Evolutionary conservation across 1,140 invertebrate genomes (phyloP).

Genomic region (Pachypsylla venusta): DNA sequence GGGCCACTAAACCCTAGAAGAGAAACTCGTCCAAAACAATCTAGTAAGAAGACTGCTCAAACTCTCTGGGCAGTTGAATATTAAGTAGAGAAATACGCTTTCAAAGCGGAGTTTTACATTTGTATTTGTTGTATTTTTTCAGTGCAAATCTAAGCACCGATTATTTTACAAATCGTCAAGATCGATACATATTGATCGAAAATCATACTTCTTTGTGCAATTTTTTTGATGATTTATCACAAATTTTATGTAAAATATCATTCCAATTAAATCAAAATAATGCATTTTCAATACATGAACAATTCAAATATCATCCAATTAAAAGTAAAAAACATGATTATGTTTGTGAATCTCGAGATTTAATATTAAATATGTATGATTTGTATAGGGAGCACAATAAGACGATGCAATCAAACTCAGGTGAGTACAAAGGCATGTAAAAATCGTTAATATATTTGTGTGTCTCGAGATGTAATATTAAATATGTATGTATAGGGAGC

Average conservation of each 20-base stretch:
- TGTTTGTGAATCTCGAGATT: slow-evolving; percentile 33
- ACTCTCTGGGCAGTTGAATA: no score
- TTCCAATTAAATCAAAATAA: slow-evolving; percentile 38
- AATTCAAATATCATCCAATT: slow-evolving; percentile 38
- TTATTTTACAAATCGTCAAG: slow-evolving; percentile 95
- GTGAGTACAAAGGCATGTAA: no score
- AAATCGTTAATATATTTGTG: no score
- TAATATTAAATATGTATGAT: slow-evolving; percentile 11
- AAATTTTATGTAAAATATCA: slow-evolving; percentile 44
- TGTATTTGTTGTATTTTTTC: no score
- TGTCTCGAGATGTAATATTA: no score
- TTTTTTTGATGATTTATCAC: slow-evolving; percentile 61
- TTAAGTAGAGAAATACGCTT: no score
- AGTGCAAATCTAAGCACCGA: slow-evolving; percentile 93
- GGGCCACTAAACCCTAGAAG: no score
- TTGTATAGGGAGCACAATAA: neutral
- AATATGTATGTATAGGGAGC: no score
- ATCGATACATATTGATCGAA: slow-evolving; percentile 84
- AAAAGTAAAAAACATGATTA: slow-evolving; percentile 37
- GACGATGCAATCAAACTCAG: no score
- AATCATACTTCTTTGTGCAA: slow-evolving; percentile 62
- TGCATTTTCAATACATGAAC: slow-evolving; percentile 31
- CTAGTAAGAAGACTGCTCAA: no score
- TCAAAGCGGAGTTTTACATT: no score
- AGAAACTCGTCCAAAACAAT: no score